Evolutionary conservation across 2,888 invertebrate genomes (phyloP), one percentile per base, ranked within the genome.

Genomic region (Dendrolimus houi): DNA sequence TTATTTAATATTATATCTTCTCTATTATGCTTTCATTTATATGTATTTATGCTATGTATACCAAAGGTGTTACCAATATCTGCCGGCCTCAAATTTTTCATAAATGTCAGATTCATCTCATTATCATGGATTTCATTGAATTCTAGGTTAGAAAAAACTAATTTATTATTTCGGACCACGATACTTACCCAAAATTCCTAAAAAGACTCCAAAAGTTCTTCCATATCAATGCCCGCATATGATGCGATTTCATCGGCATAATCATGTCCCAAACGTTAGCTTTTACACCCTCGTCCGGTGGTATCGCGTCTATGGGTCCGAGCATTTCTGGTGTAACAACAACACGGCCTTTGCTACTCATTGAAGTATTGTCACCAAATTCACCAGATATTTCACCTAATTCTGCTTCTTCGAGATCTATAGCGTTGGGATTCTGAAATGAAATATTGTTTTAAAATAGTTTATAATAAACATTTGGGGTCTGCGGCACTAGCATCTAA

Each of bases 131-230:
- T 29, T 29, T 29, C 29, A 29, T 29, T 29, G 6, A 29, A 6
- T 1, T 29, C 3, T 17, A 17, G 17, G 17, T 17, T 17, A 17
- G 17, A 2, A 2, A 17, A 29, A 29, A 29, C 29, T 29, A 29
- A 6, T 29, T 29, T 29, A 29, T 29, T 29, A 29, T 29, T 29
- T 29, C 6, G 6, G 29, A 29, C 29, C 29, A 6, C 29, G 6
- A 6, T 6, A 72, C 91, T 87, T 79, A 95, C 96, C 95, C 94
- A 62, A 94, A 93, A 82, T 97, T 97, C 69, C 97, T 92, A 90
- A 95, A 94, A 92, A 97, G 94, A 93, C 96, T 96, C 57, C 96
- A 89, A 71, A 96, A 95, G 78, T 97, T 97, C 81, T 97, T 97
- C 96, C 97, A 96, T 54, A 97, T 92, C 29, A 97, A 83, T 0